Conservation (phyloP, 2,113 vertebrate species). For the Thryonomys swinderianus region DNA sequence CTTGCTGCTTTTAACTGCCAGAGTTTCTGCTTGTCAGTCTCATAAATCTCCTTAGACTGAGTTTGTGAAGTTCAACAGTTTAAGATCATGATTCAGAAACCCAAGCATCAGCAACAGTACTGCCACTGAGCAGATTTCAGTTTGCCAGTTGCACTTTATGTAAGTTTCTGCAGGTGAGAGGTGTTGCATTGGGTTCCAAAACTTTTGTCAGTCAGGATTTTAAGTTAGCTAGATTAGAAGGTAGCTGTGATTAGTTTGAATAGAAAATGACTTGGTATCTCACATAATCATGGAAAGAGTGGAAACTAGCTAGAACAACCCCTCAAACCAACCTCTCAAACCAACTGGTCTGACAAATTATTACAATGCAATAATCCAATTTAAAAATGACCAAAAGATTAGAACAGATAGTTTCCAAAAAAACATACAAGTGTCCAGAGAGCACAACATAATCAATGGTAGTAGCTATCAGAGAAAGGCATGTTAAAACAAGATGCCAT, state of each 20-base stretch:
- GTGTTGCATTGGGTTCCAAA: background rate
- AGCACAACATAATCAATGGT: background rate
- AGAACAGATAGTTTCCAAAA: background rate
- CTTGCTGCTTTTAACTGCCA: background rate
- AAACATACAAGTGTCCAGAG: background rate
- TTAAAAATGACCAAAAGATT: constrained; percentile 17
- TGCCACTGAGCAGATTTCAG: background rate
- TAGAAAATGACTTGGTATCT: background rate
- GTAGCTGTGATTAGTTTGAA: background rate
- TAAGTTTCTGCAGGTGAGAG: background rate
- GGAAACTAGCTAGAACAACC: background rate
- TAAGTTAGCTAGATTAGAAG: background rate
- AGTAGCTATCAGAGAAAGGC: background rate
- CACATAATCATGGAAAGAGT: background rate
- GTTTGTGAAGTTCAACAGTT: constrained; percentile 25
- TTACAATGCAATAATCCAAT: background rate
- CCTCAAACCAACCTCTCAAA: background rate
- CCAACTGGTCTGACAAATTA: background rate
- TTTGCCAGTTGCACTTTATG: background rate
- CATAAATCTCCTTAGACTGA: background rate
- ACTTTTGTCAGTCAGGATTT: background rate
- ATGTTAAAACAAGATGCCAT: background rate
- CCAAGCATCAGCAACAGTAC: background rate
- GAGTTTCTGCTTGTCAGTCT: constrained; percentile 17
- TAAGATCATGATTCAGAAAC: constrained; percentile 34